Evolutionary conservation across 2,888 invertebrate genomes (phyloP), one percentile per base, ranked within the genome.

Genomic region (Rotaria socialis): DNA sequence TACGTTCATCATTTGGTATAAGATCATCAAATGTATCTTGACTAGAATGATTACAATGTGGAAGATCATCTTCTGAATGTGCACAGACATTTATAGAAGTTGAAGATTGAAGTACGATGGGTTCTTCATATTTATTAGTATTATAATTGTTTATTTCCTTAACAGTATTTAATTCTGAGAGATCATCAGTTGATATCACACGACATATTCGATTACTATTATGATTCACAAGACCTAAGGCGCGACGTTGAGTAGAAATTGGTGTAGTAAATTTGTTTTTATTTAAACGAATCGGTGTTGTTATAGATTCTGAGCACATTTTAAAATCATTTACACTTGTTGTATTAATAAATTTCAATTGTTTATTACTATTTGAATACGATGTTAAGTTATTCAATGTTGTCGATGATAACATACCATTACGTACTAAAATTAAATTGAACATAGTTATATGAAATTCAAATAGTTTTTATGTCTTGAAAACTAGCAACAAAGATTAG

Each of bases 1-100:
- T 80, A 24, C 75, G 41, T 80, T 80, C 75, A 47, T 80, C 41
- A 22, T 8, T n/a, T 47, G 75, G 75, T 43, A 80, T 80, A 47
- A 80, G 47, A 80, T 80, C 75, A 80, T 80, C 75, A 47, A 80
- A 80, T 80, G 75, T 80, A 80, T 80, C 75, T 47, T 80, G 22
- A 47, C 27, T 8, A 8, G 41, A 24, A 47, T 47, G 22, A 80
- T 8, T 24, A 19, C 5, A 10, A 80, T 80, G 75, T 80, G 75
- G 75, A 47, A 80, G 47, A 80, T 80, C 75, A 80, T 80, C 75
- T 47, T 80, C 75, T 24, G 75, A 43, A 80, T 47, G 43, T 47
- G 11, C 11, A 35, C 14, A 16, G 4, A 35, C 5, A 27, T 6
- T 27, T 16, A 10, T 67, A 5, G 67, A 27, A 27, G 27, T 67